Evolutionary conservation across 2,797 vertebrate species (phyloP).

Genomic region (Gymnocypris eckloni): DNA sequence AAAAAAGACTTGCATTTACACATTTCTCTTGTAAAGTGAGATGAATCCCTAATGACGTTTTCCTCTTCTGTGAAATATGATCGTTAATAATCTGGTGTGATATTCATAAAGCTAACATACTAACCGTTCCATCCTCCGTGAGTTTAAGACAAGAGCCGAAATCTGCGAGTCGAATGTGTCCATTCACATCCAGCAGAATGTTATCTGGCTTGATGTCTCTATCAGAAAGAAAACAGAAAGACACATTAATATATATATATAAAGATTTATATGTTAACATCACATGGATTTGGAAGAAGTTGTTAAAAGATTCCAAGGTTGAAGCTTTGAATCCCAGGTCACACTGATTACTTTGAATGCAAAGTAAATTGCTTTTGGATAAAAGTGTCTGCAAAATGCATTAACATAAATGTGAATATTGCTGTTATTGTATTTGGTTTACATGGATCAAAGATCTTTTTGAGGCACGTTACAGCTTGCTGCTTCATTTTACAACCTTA

Average conservation of each 20-base stretch:
- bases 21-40: neutral
- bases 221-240: slow-evolving; percentile 43
- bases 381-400: neutral
- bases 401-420: neutral
- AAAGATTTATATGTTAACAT: neutral
- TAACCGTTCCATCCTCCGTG: slow-evolving; percentile 97
- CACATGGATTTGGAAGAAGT: neutral
- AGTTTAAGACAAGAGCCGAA: slow-evolving; percentile 98
- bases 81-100: neutral
- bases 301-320: neutral
- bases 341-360: neutral
- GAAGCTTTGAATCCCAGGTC: neutral
- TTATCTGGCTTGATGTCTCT: slow-evolving; percentile 99
- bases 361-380: neutral
- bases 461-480: neutral
- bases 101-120: slow-evolving; percentile 49
- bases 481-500: slow-evolving; percentile 1
- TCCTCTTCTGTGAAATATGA: neutral
- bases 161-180: slow-evolving; percentile 97
- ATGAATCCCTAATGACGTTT: neutral
- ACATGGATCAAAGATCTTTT: neutral
- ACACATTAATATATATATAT: neutral
- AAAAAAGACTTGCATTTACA: neutral
- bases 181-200: slow-evolving; percentile 97
- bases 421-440: neutral